Evolutionary conservation across 1,140 invertebrate species (phyloP).

Genomic region (Pentalonia nigronervosa): DNA sequence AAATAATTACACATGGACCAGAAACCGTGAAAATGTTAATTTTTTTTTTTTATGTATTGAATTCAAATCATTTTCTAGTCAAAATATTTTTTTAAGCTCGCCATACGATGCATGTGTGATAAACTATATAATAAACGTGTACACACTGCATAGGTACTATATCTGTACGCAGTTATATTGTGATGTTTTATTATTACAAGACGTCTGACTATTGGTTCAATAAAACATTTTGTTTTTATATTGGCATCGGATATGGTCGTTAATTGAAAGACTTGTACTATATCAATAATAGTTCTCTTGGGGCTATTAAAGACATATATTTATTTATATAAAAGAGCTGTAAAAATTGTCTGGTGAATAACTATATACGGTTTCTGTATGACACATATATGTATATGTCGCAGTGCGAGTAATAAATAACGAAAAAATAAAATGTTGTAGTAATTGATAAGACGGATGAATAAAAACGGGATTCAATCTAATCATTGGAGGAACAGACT

Average conservation of each 20-base stretch:
- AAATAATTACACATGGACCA: not conserved
- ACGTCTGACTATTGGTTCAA: not conserved
- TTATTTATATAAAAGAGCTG: not conserved
- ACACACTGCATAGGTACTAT: not conserved
- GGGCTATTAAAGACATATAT: not conserved
- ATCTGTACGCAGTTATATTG: not conserved
- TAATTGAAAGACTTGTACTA: constrained; percentile 10
- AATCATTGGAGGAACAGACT: not conserved
- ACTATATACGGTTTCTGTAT: not conserved
- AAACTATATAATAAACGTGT: not conserved
- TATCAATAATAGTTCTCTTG: not conserved
- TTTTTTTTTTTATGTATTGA: not conserved
- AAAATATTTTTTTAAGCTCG: not conserved
- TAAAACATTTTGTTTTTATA: constrained; percentile 2
- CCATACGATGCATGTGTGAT: not conserved
- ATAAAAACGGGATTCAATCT: not conserved
- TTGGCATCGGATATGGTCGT: constrained; percentile 4
- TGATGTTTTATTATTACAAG: not conserved
- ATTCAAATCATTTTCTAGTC: not conserved
- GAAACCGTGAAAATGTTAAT: not conserved
- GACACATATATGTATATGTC: not conserved
- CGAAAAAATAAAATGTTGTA: not conserved
- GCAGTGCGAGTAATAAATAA: not conserved
- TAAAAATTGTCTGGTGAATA: not conserved
- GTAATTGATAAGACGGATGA: not conserved